Evolutionary conservation across 2,113 vertebrate genomes (phyloP).

Genomic region (Psilopogon haemacephalus): DNA sequence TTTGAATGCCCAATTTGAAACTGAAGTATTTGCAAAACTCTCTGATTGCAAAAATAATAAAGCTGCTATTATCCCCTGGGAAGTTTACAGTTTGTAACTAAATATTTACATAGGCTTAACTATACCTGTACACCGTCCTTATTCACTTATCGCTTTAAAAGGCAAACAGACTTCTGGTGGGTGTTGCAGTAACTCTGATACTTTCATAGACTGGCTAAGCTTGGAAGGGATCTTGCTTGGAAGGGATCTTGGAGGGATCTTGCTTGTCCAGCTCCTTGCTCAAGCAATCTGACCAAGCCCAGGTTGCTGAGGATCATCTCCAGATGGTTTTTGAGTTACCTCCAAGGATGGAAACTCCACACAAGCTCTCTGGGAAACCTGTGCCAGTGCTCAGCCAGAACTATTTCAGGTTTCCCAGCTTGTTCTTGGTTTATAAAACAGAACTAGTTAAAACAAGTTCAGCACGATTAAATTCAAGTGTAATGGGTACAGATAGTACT

Average conservation of each 20-base stretch:
- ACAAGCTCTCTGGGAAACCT: not conserved
- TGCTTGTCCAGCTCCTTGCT: not conserved
- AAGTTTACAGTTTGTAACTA: conserved; percentile 25
- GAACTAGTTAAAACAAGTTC: not conserved
- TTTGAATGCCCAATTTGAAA: conserved; percentile 25
- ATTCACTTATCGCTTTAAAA: not conserved
- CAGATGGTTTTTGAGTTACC: not conserved
- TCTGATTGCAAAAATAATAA: conserved; percentile 50
- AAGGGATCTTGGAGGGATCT: no score
- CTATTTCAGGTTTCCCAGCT: not conserved
- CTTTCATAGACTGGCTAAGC: not conserved
- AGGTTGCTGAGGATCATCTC: not conserved
- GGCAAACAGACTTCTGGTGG: not conserved
- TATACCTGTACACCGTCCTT: not conserved
- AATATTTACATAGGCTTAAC: not conserved
- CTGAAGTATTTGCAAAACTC: conserved; percentile 36
- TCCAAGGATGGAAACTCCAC: not conserved
- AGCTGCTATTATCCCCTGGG: conserved; percentile 1
- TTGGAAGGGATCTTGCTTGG: not conserved
- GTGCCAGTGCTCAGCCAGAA: not conserved
- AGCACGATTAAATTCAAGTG: not conserved
- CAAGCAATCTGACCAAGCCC: not conserved
- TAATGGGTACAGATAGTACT: not conserved
- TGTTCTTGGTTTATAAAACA: not conserved
- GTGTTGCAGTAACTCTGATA: not conserved